Evolutionary conservation across 2,113 vertebrate genomes (phyloP).

Genomic region (Neolamprologus falcicula): DNA sequence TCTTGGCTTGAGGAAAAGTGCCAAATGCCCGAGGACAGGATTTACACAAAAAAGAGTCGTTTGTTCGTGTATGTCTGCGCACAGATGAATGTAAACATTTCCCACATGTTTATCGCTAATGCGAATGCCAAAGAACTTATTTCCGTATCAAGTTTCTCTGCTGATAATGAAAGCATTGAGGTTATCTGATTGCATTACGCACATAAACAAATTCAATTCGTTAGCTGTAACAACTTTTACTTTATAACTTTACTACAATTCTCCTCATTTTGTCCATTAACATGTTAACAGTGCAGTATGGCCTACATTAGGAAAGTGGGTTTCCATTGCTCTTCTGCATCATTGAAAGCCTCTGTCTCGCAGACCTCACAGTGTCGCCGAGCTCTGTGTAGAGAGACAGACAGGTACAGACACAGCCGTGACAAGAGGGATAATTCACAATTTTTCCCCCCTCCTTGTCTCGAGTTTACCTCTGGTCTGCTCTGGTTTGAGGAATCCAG

Average conservation of each 20-base stretch:
- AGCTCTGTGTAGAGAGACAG: background rate
- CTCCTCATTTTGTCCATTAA: background rate
- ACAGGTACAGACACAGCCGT: slow-evolving; percentile 5
- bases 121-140: slow-evolving; percentile 12
- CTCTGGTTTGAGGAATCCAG: slow-evolving; percentile 60
- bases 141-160: slow-evolving; percentile 5
- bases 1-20: background rate
- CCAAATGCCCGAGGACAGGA: background rate
- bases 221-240: background rate
- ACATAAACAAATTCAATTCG: background rate
- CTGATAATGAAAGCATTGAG: background rate
- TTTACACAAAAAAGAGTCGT: background rate
- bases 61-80: background rate
- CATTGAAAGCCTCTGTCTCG: background rate
- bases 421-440: background rate
- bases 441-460: background rate
- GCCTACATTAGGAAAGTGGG: background rate
- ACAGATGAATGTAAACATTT: slow-evolving; percentile 26
- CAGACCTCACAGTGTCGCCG: background rate
- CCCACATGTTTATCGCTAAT: slow-evolving; percentile 14
- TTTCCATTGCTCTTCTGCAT: background rate
- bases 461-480: background rate
- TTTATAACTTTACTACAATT: background rate
- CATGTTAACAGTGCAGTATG: background rate
- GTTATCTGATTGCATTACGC: background rate